Evolutionary conservation across 2,888 invertebrate species (phyloP).

Genomic region (Microctonus brassicae): DNA sequence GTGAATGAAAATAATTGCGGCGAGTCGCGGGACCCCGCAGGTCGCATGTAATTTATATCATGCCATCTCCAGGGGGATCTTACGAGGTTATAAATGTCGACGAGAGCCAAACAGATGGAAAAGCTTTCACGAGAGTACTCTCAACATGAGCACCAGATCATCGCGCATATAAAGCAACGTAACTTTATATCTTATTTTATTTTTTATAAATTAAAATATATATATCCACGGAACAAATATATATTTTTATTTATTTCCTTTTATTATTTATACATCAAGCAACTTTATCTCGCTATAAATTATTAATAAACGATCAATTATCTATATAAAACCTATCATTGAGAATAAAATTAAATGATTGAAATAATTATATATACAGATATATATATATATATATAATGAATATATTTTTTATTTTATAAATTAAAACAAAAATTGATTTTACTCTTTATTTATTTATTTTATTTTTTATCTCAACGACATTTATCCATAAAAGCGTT

Average conservation of each 20-base stretch:
- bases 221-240: background rate
- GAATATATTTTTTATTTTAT: no score
- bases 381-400: no score
- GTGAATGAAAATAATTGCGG: slow-evolving; percentile 55
- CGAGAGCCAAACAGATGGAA: slow-evolving; percentile 38
- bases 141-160: slow-evolving; percentile 34
- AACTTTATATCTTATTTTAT: slow-evolving; percentile 24
- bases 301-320: slow-evolving; percentile 3
- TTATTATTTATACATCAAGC: background rate
- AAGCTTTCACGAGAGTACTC: slow-evolving; percentile 46
- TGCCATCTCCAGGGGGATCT: slow-evolving; percentile 47
- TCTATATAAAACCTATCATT: slow-evolving; percentile 12
- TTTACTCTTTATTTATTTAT: background rate
- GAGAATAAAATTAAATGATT: background rate
- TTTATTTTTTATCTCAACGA: background rate
- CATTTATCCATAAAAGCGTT: no score
- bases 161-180: slow-evolving; percentile 29
- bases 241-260: background rate
- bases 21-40: slow-evolving; percentile 45
- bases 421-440: no score
- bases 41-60: slow-evolving; percentile 51
- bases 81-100: slow-evolving; percentile 49
- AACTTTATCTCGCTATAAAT: background rate
- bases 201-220: background rate
- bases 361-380: slow-evolving; percentile 25